Base-by-base conservation (phyloP, 1,140 invertebrate genomes). In the Cryptotermes secundus region DNA sequence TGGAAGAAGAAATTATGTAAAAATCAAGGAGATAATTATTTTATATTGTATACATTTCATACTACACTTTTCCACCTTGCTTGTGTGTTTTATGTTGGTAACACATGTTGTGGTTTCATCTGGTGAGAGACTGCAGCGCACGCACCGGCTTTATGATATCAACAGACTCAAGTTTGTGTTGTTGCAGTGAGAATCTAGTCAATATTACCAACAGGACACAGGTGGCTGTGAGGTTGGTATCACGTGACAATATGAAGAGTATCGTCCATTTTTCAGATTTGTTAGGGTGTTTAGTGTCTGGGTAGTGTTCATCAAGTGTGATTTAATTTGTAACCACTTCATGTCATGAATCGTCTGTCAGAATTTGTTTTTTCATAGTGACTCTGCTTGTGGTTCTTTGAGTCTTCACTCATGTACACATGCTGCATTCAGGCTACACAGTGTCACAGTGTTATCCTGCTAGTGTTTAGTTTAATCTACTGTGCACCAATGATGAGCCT, bases 281-380 rank as follows among this genome's bases (percentile, higher is more conserved):
- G 59, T 72, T 72, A 72, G 59, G n/a, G 59, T 72, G n/a, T 72
- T 72, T n/a, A 72, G 26, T 72, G 59, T 72, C 26, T 72, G n/a
- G 59, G 59, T 72, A 72, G 59, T 72, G 7, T 72, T n/a, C n/a
- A 9, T 31, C 26, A n/a, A 1, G 53, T 59, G 53, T 59, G 53
- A 59, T 19, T 22, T 59, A 14, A n/a, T 72, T n/a, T 9, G 26
- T 72, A 72, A 31, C 0, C 59, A 31, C 59, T 31, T 72, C 31
- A 72, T 72, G 59, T 31, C 31, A 31, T 26, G 4, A 72, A 31
- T 31, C n/a, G n/a, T 72, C 22, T 59, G 59, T 72, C 26, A 31
- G n/a, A 72, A 31, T 72, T 72, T 72, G 59, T 72, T 26, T 72
- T 72, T 72, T 31, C 59, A 72, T n/a, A 14, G 16, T 22, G 22